A percentile compares a stretch with the other conserved stretches of the same genome.
phyloP scores from a whole-genome alignment of 2,113 vertebrate species.

The Acrocephalus kingi region DNA sequence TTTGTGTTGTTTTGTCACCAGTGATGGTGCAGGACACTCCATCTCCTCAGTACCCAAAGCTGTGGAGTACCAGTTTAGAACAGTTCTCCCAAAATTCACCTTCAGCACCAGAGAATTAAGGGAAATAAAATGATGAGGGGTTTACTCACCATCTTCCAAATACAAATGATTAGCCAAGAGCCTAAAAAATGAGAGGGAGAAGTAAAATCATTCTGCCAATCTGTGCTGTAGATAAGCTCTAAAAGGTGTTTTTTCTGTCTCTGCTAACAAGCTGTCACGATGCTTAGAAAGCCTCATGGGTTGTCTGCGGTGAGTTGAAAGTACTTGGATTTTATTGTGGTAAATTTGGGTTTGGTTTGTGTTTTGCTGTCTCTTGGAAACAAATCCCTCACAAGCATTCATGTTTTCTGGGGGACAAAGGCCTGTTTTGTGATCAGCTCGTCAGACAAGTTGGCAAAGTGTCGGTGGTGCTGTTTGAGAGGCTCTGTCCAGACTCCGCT shows the following conservation, averaged over 20 bases:
- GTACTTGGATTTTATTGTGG: constrained; percentile 30
- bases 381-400: neutral
- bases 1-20: neutral
- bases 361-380: constrained; percentile 26
- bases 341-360: constrained; percentile 5
- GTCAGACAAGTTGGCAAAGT: constrained; percentile 3
- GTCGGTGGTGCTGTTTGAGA: neutral
- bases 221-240: constrained; percentile 55
- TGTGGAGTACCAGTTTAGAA: neutral
- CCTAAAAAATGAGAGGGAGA: neutral
- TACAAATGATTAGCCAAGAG: neutral
- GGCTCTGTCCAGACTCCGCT: neutral
- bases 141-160: neutral
- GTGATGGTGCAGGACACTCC: neutral
- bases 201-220: neutral
- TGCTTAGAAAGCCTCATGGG: constrained; percentile 58
- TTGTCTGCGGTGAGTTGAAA: constrained; percentile 60
- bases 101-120: neutral
- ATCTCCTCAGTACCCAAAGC: neutral
- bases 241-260: constrained; percentile 68
- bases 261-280: constrained; percentile 66
- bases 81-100: neutral
- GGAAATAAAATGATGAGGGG: neutral
- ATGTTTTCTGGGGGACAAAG: neutral
- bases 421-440: constrained; percentile 17